Base-by-base conservation (phyloP, 2,113 vertebrate genomes). In the Nibea albiflora region DNA sequence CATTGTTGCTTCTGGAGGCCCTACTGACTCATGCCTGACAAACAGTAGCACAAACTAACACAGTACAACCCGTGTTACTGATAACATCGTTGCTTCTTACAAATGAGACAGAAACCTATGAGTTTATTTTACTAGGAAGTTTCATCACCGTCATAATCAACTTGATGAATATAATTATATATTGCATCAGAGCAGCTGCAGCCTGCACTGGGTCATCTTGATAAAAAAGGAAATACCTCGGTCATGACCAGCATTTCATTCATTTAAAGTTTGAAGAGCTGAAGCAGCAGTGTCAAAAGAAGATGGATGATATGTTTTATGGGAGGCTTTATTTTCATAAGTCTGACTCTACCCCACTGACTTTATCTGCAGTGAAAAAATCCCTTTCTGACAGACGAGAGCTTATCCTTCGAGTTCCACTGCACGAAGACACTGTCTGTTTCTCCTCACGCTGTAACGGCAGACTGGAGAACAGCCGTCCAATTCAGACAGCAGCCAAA, bases 311-410 rank as follows among this genome's bases (percentile, higher is more conserved):
- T 67, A 61, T 66, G 60, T 16, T 81, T 65, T 10, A 54, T 50
- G 46, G n/a, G 15, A 52, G 56, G 56, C 75, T 64, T 56, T 73
- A 24, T 31, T 46, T 42, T 49, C 24, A 52, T 20, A 56, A 65
- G 17, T 47, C 24, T 47, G 49, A 58, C 46, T 26, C 26, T 31
- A 1, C 10, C 46, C n/a, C 1, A 4, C 66, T 56, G 54, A 62
- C 71, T 76, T 78, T 61, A 64, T 87, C 78, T 76, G 47, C 56
- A 52, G 81, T 77, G 67, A 89, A 0, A 74, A 11, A 69, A 73
- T 76, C 78, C 53, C 17, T 8, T 15, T 60, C 22, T 73, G 70
- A 78, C 76, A 61, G 74, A 65, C 17, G 1, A 52, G 49, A 39
- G 46, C 57, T 73, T 52, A 85, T 80, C 71, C 76, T 35, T 70